Base-by-base conservation (phyloP, 2,888 invertebrate genomes). In the Sycophila texana region DNA sequence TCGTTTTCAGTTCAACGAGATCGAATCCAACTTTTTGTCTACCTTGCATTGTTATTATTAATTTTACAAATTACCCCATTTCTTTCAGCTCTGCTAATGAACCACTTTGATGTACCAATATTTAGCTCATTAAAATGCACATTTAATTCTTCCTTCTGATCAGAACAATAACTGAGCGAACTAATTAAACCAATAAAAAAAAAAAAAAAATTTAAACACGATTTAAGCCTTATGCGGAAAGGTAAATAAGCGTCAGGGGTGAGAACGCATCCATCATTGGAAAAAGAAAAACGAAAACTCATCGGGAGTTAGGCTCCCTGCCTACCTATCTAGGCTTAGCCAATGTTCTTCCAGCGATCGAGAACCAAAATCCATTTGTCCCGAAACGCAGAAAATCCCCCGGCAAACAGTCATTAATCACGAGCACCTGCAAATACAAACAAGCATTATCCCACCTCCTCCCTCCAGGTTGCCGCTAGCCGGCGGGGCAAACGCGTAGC, bases 351-450 rank as follows among this genome's bases (percentile, higher is more conserved):
- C 10, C 39, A 7, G 39, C 39, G 39, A 39, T 39, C 39, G 39
- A 10, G 39, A 39, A 7, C 39, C 39, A 39, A 77, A 77, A 77
- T 80, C 66, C 61, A 72, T 71, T 72, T 77, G 68, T 47, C 39
- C 39, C 68, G 47, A 20, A 30, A n/a, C 61, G 20, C 18, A n/a
- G 16, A 13, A 26, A 67, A 16, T 58, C 26, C 53, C 26, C 47
- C 30, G 4, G 18, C 68, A 70, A 74, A 77, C 72, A 77, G 57
- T 72, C 58, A 75, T 82, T 79, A 79, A 82, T 80, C 60, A 82
- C 81, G 55, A 81, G 81, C 72, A 71, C 65, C 71, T 58, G 66
- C 53, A 67, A 53, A 53, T 39, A 60, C 73, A 80, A 81, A 74
- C 67, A 71, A 68, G 60, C 58, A 70, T 70, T 30, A 58, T 58